These are phyloP conservation scores for Osmoderma eremita DNA, from an alignment of 2,888 invertebrate genomes.

Conservation along the genomic window DNA sequence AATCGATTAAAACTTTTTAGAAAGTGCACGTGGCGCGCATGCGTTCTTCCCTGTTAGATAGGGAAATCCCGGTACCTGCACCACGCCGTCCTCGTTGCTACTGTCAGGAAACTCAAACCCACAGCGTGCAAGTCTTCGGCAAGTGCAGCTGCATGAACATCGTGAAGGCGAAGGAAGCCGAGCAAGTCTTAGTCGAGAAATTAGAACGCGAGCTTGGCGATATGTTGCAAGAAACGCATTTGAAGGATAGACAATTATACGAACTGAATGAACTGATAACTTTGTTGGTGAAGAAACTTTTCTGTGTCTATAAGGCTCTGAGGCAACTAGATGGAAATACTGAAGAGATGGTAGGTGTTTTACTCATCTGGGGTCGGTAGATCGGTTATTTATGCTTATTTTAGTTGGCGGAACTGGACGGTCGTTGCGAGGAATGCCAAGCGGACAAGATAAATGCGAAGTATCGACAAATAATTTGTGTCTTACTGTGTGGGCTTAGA, in stretches of 20 bases:
- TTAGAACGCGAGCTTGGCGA: conserved; percentile 31
- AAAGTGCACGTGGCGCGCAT: conserved; percentile 1
- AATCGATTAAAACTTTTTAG: conserved; percentile 16
- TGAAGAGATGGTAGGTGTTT: conserved; percentile 13
- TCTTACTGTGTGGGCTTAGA: conserved; percentile 2
- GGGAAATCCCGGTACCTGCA: neutral
- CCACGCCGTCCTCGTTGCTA: neutral
- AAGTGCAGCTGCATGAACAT: neutral
- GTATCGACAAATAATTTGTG: neutral
- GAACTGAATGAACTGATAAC: conserved; percentile 43
- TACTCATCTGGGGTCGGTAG: neutral
- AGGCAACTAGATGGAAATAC: conserved; percentile 31
- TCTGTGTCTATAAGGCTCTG: conserved; percentile 40
- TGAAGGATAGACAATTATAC: conserved; percentile 41
- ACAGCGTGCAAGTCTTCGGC: conserved; percentile 4
- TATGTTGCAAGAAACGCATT: conserved; percentile 30
- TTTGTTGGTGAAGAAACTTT: conserved; percentile 40
- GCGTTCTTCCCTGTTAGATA: neutral
- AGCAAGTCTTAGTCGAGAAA: conserved; percentile 23
- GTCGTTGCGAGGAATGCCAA: neutral
- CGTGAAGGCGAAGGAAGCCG: conserved; percentile 21
- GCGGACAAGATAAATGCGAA: neutral
- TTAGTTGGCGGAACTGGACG: neutral
- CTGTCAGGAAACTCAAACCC: neutral
- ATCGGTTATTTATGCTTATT: neutral